Conservation (phyloP, 2,113 vertebrate genomes). For the Zapornia atra region DNA sequence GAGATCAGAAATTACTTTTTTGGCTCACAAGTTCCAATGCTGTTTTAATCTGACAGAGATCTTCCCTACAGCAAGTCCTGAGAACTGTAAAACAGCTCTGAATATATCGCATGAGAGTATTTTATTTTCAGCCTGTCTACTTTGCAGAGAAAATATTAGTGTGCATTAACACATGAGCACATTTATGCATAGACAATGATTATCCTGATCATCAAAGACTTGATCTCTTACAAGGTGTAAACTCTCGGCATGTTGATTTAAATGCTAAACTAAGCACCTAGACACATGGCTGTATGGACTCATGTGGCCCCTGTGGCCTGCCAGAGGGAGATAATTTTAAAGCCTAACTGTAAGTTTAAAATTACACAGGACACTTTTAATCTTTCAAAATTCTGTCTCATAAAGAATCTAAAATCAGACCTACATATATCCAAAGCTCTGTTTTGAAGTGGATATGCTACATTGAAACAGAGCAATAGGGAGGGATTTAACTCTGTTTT, state of each 20-base stretch:
- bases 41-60: background rate
- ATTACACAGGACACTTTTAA: background rate
- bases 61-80: background rate
- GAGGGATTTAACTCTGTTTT: background rate
- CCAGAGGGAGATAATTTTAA: background rate
- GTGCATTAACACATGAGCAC: background rate
- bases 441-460: background rate
- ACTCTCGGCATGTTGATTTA: background rate
- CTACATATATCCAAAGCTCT: background rate
- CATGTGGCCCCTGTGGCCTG: background rate
- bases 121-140: background rate
- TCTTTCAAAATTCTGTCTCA: background rate
- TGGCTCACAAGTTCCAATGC: background rate
- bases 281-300: background rate
- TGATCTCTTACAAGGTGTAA: background rate
- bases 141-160: background rate
- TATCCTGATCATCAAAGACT: background rate
- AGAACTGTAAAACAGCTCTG: background rate
- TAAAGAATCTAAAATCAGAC: background rate
- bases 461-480: background rate
- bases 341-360: background rate
- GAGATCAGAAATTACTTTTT: conserved; percentile 26
- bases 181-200: background rate
- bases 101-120: background rate
- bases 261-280: background rate